These are phyloP conservation scores for Priocnemis perturbator DNA, from an alignment of 2,888 invertebrate species.

Conservation along the genomic window DNA sequence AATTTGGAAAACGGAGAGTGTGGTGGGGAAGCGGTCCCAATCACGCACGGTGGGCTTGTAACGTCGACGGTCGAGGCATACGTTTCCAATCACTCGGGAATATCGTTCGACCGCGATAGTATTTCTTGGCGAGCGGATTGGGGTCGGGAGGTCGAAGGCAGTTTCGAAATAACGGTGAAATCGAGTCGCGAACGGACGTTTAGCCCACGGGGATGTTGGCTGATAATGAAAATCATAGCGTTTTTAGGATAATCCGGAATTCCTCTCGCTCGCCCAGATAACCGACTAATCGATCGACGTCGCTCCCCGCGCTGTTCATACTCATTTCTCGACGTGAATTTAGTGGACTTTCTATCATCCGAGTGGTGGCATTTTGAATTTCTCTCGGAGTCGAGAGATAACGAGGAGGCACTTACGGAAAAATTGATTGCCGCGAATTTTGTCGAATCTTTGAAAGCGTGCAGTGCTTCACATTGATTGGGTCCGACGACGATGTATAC, in stretches of 20 bases:
- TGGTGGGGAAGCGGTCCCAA: no score
- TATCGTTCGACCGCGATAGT: neutral
- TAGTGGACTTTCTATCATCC: no score
- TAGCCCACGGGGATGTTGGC: neutral
- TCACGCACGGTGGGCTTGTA: no score
- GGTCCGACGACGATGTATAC: slow-evolving; percentile 16
- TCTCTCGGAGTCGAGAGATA: no score
- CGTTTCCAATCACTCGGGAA: neutral
- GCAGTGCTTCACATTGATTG: no score
- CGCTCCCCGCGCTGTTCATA: slow-evolving; percentile 24
- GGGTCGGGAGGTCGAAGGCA: slow-evolving; percentile 52
- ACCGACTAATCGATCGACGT: neutral
- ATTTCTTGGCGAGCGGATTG: slow-evolving; percentile 26
- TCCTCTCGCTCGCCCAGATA: slow-evolving; percentile 9
- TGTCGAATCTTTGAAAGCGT: no score
- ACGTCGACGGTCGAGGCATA: no score
- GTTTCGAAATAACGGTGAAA: slow-evolving; percentile 57
- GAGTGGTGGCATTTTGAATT: no score
- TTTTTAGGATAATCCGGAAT: slow-evolving; percentile 5
- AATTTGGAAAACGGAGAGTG: no score
- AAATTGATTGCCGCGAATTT: no score
- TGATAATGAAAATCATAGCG: no score
- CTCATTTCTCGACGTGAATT: slow-evolving; percentile 14
- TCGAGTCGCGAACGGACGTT: slow-evolving; percentile 32
- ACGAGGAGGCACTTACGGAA: no score